phyloP scores from a whole-genome alignment of 2,888 invertebrate species.

The Plusia festucae region DNA sequence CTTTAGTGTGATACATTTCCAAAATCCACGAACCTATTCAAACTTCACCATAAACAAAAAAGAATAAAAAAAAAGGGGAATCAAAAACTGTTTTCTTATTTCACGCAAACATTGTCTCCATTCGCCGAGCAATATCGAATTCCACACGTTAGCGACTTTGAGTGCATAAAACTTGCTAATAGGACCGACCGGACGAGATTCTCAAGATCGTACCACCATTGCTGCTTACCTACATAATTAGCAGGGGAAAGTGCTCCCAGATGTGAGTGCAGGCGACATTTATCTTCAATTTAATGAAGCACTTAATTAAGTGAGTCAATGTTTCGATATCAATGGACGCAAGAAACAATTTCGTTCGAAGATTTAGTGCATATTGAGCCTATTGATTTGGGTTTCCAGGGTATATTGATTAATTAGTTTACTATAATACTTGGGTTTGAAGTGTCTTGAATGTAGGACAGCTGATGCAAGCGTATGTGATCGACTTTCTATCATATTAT shows the following conservation, averaged over 20 bases:
- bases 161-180: slow-evolving; percentile 53
- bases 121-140: slow-evolving; percentile 32
- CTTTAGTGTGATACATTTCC: no score
- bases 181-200: slow-evolving; percentile 58
- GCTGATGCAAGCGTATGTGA: not conserved
- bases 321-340: slow-evolving; percentile 32
- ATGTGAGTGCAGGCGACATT: slow-evolving; percentile 66
- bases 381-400: slow-evolving; percentile 3
- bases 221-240: slow-evolving; percentile 67
- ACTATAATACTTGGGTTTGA: not conserved
- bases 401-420: not conserved
- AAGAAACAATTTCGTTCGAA: slow-evolving; percentile 14
- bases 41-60: not conserved
- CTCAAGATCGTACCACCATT: slow-evolving; percentile 54
- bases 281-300: slow-evolving; percentile 62
- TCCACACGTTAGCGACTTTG: slow-evolving; percentile 42
- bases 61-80: slow-evolving; percentile 4
- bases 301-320: slow-evolving; percentile 52
- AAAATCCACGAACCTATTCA: not conserved
- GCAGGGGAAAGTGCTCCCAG: slow-evolving; percentile 74
- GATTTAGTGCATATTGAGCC: not conserved
- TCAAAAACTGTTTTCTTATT: slow-evolving; percentile 24
- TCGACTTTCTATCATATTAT: not conserved
- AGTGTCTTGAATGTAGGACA: not conserved
- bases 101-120: slow-evolving; percentile 30